Conservation (phyloP, 2,797 vertebrate species). For the Clarias laeviceps region DNA sequence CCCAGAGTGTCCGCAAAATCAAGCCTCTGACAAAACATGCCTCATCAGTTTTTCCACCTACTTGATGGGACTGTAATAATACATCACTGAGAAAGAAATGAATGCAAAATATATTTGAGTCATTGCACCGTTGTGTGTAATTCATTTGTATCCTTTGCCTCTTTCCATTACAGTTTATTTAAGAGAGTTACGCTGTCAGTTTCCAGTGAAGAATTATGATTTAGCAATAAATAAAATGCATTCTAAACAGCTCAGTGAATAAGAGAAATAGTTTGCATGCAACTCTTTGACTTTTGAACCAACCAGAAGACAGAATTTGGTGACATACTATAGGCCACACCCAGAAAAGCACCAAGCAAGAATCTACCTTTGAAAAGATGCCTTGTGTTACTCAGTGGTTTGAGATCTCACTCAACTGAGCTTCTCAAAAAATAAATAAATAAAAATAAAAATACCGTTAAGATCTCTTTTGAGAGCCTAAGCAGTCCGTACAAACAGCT, state of each 20-base stretch:
- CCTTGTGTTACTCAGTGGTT: constrained; percentile 11
- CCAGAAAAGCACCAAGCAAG: constrained; percentile 19
- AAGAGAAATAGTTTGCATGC: not conserved
- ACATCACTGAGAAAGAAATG: constrained; percentile 13
- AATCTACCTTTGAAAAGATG: constrained; percentile 3
- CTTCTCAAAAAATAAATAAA: constrained; percentile 26
- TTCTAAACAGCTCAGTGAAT: not conserved
- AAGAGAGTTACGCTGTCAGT: not conserved
- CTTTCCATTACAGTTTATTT: constrained; percentile 53
- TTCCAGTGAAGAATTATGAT: not conserved
- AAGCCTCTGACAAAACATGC: constrained; percentile 15
- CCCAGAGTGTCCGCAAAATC: not conserved
- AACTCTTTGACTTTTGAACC: not conserved
- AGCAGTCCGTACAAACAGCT: constrained; percentile 22
- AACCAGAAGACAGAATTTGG: not conserved
- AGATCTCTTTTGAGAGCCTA: constrained; percentile 20
- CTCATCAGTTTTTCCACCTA: constrained; percentile 14
- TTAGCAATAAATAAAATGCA: not conserved
- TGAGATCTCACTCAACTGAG: constrained; percentile 17
- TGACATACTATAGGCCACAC: not conserved
- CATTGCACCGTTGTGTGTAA: constrained; percentile 37
- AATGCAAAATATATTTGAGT: constrained; percentile 27
- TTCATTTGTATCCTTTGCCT: constrained; percentile 66
- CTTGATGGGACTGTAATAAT: constrained; percentile 25
- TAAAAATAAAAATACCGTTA: constrained; percentile 38